These are phyloP conservation scores for Acrocephalus arundinaceus DNA, from an alignment of 2,113 vertebrate genomes.

Conservation along the genomic window DNA sequence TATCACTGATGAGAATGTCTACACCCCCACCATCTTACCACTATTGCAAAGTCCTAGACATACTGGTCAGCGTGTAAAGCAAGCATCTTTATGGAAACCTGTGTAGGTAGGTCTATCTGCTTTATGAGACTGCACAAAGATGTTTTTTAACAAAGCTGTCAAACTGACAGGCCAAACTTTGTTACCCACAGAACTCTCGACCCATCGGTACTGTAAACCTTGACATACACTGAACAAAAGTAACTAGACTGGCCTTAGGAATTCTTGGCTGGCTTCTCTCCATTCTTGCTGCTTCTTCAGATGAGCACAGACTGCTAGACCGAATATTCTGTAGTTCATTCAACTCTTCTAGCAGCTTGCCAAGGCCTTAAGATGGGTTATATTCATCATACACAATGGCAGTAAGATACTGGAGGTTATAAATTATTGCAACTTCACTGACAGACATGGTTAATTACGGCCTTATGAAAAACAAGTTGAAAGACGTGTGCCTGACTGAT, in stretches of 20 bases:
- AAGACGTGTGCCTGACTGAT: not conserved
- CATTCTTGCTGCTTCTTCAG: not conserved
- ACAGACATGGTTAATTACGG: not conserved
- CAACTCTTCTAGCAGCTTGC: not conserved
- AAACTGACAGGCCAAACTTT: not conserved
- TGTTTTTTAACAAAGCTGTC: not conserved
- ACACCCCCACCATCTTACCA: not conserved
- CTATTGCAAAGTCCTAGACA: not conserved
- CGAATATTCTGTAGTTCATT: not conserved
- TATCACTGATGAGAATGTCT: not conserved
- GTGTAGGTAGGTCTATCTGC: not conserved
- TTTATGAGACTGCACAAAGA: not conserved
- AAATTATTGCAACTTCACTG: not conserved
- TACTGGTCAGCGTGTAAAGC: fast-evolving
- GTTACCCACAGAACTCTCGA: not conserved
- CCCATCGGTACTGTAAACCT: not conserved
- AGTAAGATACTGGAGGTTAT: not conserved
- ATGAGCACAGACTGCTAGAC: not conserved
- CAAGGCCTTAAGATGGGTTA: not conserved
- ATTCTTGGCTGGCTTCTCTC: not conserved
- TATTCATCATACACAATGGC: not conserved
- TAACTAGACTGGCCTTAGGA: not conserved
- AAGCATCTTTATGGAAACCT: not conserved
- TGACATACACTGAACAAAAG: not conserved
- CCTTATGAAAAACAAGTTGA: not conserved